These are phyloP conservation scores for Pycnonotus jocosus DNA, from an alignment of 2,113 vertebrate genomes.

Conservation along the genomic window DNA sequence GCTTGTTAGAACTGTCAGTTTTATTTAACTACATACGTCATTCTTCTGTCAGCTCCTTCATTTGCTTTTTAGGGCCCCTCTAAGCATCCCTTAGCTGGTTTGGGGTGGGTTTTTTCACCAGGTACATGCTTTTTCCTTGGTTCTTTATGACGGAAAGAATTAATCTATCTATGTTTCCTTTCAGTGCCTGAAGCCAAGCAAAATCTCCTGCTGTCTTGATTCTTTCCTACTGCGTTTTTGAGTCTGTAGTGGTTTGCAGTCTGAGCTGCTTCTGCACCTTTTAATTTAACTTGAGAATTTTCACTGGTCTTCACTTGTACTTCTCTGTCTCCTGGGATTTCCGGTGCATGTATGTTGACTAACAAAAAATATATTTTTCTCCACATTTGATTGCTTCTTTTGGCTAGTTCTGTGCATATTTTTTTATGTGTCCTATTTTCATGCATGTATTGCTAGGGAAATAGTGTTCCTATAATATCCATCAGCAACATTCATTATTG, in stretches of 20 bases:
- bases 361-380: neutral
- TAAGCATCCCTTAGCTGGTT: neutral
- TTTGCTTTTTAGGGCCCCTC: neutral
- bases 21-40: neutral
- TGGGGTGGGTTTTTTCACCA: neutral
- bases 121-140: neutral
- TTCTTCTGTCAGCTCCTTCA: neutral
- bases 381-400: neutral
- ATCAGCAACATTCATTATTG: fast-evolving
- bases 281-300: neutral
- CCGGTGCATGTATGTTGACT: neutral
- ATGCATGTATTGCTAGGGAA: neutral
- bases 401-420: neutral
- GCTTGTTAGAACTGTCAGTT: neutral
- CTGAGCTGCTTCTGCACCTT: neutral
- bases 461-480: neutral
- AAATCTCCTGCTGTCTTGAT: neutral
- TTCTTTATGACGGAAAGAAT: neutral
- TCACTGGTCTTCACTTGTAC: neutral
- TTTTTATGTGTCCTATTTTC: neutral
- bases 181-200: neutral
- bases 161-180: neutral
- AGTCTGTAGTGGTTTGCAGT: neutral
- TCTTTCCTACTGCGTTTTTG: neutral
- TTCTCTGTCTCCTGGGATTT: neutral